Base-by-base conservation (phyloP, 1,140 invertebrate genomes). In the Solenopsis invicta region DNA sequence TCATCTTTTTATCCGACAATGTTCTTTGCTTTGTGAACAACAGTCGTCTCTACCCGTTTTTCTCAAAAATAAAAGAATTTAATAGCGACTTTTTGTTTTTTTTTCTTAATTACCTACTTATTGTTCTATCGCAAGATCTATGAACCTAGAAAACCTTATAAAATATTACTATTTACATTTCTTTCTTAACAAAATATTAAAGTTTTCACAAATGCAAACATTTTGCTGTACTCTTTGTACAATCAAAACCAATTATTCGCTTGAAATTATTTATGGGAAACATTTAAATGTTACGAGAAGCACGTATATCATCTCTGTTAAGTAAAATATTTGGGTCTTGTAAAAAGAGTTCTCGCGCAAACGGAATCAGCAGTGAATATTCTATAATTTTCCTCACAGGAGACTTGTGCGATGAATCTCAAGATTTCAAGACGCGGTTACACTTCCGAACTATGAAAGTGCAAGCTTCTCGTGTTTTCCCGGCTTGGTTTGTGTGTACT, bases 221-320 rank as follows among this genome's bases (percentile, higher is more conserved):
- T 71, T 21, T 71, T 37, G 52, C 18, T 21, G 85, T 45, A 72
- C 54, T 24, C 52, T 85, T 80, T 45, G 37, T 52, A 34, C 66
- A 81, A 81, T 29, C 62, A 50, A 62, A 76, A 74, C 62, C 74
- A 85, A 52, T 81, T 76, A 50, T 81, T 67, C 2, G 29, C 45
- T 71, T 24, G 54, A 18, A 37, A 62, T 81, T 82, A 76, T 66
- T 89, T 62, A 18, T 56, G n/a, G 16, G 13, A 24, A 75, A 16
- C 18, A 77, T 89, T 89, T 82, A 87, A 89, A 77, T 52, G n/a
- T 82, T 50, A 18, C 34, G 29, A 29, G 29, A 29, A 29, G 18
- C 21, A 18, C 21, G 66, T 61, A 66, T 56, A 18, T 48, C n/a
- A 62, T 54, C 24, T 21, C 48, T 37, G 59, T 90, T 82, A 87